Percentiles rank a stretch among this genome's conserved stretches.
These are phyloP conservation scores for Festucalex cinctus DNA, from an alignment of 2,113 vertebrate genomes.

Conservation along the genomic window DNA sequence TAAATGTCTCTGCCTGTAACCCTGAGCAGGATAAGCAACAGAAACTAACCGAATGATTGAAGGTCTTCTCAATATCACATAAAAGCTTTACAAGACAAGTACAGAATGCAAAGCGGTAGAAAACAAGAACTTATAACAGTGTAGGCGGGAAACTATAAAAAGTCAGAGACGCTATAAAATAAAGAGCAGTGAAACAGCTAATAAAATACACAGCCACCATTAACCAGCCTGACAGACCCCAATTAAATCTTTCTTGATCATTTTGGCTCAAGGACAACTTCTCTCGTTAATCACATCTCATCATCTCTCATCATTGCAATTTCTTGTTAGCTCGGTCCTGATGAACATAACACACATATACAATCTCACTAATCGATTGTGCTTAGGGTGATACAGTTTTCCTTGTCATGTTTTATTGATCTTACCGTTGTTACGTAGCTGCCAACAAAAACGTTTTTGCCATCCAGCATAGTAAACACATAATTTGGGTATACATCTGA, in stretches of 20 bases:
- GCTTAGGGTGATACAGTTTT: background rate
- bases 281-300: background rate
- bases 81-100: background rate
- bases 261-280: constrained; percentile 3
- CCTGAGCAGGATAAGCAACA: background rate
- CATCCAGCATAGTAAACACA: too few species aligned
- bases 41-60: background rate
- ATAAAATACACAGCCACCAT: constrained; percentile 5
- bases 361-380: background rate
- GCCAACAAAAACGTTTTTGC: too few species aligned
- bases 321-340: background rate
- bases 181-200: background rate
- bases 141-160: constrained; percentile 3
- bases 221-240: background rate
- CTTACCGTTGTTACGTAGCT: background rate
- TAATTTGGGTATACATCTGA: too few species aligned
- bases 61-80: background rate
- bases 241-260: constrained; percentile 1
- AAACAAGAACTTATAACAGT: background rate
- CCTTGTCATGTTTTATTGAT: background rate
- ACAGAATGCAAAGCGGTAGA: constrained; percentile 2
- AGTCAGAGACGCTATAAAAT: background rate
- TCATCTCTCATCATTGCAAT: background rate
- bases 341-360: background rate
- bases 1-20: too few species aligned